These are phyloP conservation scores for Alethe diademata DNA, from an alignment of 2,113 vertebrate species.

Conservation along the genomic window DNA sequence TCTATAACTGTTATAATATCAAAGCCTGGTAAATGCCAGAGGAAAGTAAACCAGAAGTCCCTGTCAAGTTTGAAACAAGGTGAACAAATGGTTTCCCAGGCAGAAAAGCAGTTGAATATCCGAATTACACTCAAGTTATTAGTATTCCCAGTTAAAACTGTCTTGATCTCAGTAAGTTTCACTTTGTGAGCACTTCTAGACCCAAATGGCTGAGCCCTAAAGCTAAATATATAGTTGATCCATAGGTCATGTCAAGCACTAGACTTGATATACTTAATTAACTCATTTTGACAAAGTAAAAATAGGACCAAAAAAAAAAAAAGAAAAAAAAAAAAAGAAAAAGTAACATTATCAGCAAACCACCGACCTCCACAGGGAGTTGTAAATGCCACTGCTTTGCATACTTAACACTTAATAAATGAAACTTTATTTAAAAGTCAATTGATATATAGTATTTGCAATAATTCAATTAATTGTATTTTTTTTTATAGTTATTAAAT, in stretches of 20 bases:
- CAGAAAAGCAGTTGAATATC: neutral
- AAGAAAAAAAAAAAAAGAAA: neutral
- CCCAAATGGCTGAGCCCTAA: neutral
- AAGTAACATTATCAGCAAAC: constrained; percentile 9
- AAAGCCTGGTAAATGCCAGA: neutral
- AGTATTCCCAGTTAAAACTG: neutral
- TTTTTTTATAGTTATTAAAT: neutral
- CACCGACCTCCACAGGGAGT: neutral
- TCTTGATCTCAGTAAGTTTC: neutral
- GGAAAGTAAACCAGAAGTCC: neutral
- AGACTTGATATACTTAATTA: constrained; percentile 36
- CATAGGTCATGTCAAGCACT: neutral
- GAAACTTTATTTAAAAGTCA: neutral
- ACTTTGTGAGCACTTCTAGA: neutral
- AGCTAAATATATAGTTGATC: neutral
- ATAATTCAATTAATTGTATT: neutral
- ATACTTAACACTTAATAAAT: neutral
- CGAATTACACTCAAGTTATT: neutral
- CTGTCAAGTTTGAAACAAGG: neutral
- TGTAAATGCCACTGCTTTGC: constrained; percentile 2
- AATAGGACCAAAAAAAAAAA: too few species aligned
- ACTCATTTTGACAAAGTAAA: constrained; percentile 16
- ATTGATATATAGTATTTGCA: neutral
- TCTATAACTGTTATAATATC: neutral
- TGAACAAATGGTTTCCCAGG: neutral